Percentiles rank a stretch among this genome's conserved stretches.
phyloP scores from a whole-genome alignment of 2,113 vertebrate genomes.

The Phoxinus phoxinus region DNA sequence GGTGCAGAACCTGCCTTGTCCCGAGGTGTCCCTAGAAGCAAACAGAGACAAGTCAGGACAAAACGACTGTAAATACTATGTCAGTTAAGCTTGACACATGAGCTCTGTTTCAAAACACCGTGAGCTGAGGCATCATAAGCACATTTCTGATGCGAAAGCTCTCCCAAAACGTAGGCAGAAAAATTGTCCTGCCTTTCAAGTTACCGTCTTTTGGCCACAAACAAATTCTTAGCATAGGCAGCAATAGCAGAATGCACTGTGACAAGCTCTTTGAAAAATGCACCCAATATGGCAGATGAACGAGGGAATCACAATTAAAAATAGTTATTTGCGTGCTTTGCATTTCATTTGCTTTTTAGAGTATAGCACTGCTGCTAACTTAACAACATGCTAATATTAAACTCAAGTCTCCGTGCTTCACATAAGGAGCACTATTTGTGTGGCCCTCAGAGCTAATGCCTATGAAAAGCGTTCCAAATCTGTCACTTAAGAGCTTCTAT shows the following conservation, averaged over 20 bases:
- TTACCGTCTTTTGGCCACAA: neutral
- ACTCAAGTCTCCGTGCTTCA: neutral
- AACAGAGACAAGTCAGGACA: slow-evolving; percentile 42
- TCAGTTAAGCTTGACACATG: neutral
- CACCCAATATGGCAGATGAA: neutral
- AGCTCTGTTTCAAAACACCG: neutral
- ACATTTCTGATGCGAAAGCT: neutral
- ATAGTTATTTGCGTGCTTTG: neutral
- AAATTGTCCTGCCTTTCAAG: neutral
- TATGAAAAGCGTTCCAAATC: slow-evolving; percentile 11
- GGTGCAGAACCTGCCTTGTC: slow-evolving; percentile 97
- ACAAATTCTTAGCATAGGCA: neutral
- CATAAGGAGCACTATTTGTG: neutral
- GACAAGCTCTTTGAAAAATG: neutral
- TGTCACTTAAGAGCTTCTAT: slow-evolving; percentile 11
- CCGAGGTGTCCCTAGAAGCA: slow-evolving; percentile 93
- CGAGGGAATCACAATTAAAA: neutral
- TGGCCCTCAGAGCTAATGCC: neutral
- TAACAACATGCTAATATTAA: neutral
- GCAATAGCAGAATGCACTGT: neutral
- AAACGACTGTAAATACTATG: neutral
- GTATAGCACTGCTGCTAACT: neutral
- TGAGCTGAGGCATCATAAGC: neutral
- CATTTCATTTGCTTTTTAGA: neutral
- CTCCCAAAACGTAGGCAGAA: neutral